Percentiles rank a stretch among this genome's conserved stretches.
Conservation (phyloP, 2,888 invertebrate species). For the Amphimallon solstitiale region DNA sequence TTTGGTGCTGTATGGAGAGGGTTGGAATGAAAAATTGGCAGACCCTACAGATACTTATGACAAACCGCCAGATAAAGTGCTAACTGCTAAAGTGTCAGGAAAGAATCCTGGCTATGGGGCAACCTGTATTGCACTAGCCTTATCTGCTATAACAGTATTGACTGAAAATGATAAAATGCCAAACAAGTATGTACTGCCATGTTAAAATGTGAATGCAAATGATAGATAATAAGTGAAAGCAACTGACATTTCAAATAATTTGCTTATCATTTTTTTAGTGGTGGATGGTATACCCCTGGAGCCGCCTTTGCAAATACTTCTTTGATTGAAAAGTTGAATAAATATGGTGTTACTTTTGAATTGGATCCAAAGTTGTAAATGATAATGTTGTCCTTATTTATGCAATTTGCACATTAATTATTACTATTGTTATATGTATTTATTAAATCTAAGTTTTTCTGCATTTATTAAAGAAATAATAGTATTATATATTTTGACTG, state of each 20-base stretch:
- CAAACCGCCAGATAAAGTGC: conserved; percentile 71
- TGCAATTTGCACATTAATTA: no score
- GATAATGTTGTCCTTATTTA: no score
- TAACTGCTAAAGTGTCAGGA: conserved; percentile 74
- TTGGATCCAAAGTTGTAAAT: not conserved
- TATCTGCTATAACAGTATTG: conserved; percentile 79
- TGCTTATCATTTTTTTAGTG: conserved; percentile 74
- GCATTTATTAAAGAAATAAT: no score
- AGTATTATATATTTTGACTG: no score
- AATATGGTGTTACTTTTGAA: conserved; percentile 79
- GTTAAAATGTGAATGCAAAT: no score
- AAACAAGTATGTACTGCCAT: conserved; percentile 66
- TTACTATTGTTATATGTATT: no score
- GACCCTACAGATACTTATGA: conserved; percentile 68
- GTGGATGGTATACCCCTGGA: conserved; percentile 88
- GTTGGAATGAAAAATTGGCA: conserved; percentile 76
- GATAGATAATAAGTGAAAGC: no score
- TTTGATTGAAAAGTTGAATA: conserved; percentile 77
- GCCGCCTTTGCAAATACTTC: conserved; percentile 86
- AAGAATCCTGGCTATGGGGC: conserved; percentile 84
- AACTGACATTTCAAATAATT: no score
- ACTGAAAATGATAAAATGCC: conserved; percentile 82
- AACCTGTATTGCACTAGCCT: conserved; percentile 78
- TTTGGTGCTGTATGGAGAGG: conserved; percentile 78
- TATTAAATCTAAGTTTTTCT: no score